A percentile compares a stretch with the other conserved stretches of the same genome.
These are phyloP conservation scores for Osmerus eperlanus DNA, from an alignment of 2,113 vertebrate genomes.

Conservation along the genomic window DNA sequence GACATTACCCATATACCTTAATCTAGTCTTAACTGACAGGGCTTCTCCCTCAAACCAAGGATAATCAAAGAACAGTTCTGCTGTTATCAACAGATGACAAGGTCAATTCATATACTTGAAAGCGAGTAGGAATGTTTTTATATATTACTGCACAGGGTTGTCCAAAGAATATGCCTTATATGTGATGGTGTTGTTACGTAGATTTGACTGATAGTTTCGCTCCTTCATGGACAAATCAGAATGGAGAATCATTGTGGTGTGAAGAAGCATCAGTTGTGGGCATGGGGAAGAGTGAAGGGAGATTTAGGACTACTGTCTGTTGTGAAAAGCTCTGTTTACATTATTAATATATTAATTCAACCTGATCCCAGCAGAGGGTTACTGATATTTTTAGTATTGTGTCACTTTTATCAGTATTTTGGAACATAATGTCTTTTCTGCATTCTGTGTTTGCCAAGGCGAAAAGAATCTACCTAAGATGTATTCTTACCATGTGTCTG, in stretches of 20 bases:
- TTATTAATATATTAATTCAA: constrained; percentile 75
- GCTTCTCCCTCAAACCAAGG: constrained; percentile 8
- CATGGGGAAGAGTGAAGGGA: constrained; percentile 28
- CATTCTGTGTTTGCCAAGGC: constrained; percentile 56
- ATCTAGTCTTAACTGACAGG: background rate
- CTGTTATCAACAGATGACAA: constrained; percentile 30
- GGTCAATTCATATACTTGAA: constrained; percentile 52
- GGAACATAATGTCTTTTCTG: constrained; percentile 45
- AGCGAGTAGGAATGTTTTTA: constrained; percentile 49
- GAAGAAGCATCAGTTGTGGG: constrained; percentile 14
- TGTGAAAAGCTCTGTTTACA: constrained; percentile 72
- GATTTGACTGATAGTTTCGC: constrained; percentile 32
- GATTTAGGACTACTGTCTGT: constrained; percentile 59
- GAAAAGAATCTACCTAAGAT: constrained; percentile 73
- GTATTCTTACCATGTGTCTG: constrained; percentile 53
- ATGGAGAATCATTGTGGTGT: constrained; percentile 48
- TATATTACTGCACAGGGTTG: constrained; percentile 65
- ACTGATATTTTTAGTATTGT: constrained; percentile 48
- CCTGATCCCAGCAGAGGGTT: constrained; percentile 50
- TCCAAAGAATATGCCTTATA: constrained; percentile 69
- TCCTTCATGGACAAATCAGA: constrained; percentile 50
- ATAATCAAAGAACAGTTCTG: constrained; percentile 14
- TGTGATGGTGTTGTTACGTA: constrained; percentile 38
- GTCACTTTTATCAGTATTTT: constrained; percentile 60
- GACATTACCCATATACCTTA: constrained; percentile 12